Percentiles rank a stretch among this genome's conserved stretches.
These are phyloP conservation scores for Odontomyia ornata DNA, from an alignment of 2,888 invertebrate species.

Conservation along the genomic window DNA sequence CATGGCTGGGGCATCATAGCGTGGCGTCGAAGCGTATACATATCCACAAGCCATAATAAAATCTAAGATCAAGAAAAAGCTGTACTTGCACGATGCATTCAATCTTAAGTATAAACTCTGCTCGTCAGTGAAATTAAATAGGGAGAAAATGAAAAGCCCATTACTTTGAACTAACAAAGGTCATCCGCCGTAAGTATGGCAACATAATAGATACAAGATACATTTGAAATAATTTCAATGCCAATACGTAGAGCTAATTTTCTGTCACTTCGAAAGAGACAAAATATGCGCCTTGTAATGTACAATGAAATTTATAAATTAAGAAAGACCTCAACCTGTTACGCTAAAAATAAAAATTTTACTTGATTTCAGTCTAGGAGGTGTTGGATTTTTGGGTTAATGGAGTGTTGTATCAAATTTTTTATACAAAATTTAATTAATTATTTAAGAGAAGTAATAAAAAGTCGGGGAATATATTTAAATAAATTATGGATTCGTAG, in stretches of 20 bases:
- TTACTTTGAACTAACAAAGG: not conserved
- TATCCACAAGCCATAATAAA: not conserved
- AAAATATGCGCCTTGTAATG: not conserved
- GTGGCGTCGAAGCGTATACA: not conserved
- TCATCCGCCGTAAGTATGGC: not conserved
- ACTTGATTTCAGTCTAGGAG: not conserved
- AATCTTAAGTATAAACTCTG: not conserved
- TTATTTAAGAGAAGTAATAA: too few relatives aligned
- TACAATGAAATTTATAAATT: slow-evolving; percentile 1
- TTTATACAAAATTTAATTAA: not conserved
- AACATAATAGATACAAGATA: not conserved
- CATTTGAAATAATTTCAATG: not conserved
- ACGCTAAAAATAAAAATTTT: slow-evolving; percentile 18
- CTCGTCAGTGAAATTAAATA: not conserved
- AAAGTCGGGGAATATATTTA: too few relatives aligned
- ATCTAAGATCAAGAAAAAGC: not conserved
- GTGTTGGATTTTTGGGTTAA: not conserved
- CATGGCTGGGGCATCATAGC: not conserved
- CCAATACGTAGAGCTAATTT: not conserved
- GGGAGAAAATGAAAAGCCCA: not conserved
- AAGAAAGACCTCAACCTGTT: slow-evolving; percentile 31
- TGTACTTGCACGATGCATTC: not conserved
- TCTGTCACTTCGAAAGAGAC: slow-evolving; percentile 9
- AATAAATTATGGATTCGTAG: too few relatives aligned
- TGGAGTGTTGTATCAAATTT: not conserved